Evolutionary conservation across 2,888 invertebrate genomes (phyloP).

Genomic region (Heteromyza rotundicornis): DNA sequence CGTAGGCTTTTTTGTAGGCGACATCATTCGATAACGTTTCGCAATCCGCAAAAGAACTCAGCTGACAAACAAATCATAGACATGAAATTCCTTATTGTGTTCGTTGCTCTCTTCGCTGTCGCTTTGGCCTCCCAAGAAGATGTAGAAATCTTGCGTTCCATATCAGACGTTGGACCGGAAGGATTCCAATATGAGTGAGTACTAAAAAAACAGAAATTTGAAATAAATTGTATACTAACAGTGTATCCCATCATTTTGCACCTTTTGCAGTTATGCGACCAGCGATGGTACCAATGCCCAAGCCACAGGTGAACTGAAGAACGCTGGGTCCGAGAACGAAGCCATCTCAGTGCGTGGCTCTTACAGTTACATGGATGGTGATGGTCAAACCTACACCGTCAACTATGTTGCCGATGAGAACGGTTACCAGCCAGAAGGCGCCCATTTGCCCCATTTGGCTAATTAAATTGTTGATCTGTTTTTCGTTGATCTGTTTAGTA

Average conservation of each 20-base stretch:
- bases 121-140: constrained; percentile 52
- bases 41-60: background rate
- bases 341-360: constrained; percentile 63
- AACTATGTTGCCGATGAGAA: constrained; percentile 59
- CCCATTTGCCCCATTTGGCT: constrained; percentile 60
- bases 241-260: background rate
- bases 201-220: no score
- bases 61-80: constrained; percentile 21
- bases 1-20: no score
- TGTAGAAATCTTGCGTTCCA: constrained; percentile 66
- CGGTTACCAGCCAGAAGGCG: constrained; percentile 63
- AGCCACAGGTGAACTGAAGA: constrained; percentile 40
- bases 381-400: constrained; percentile 66
- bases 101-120: constrained; percentile 56
- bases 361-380: constrained; percentile 63
- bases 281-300: constrained; percentile 39
- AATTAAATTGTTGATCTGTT: background rate
- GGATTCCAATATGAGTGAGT: constrained; percentile 68
- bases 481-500: background rate
- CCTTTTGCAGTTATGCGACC: constrained; percentile 33
- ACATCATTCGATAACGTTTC: no score
- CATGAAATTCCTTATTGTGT: constrained; percentile 55
- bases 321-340: constrained; percentile 55
- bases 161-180: constrained; percentile 64
- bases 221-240: background rate